Conservation (phyloP, 35 echinoderm and acorn worm genomes). For the Heliocidaris tuberculata region DNA sequence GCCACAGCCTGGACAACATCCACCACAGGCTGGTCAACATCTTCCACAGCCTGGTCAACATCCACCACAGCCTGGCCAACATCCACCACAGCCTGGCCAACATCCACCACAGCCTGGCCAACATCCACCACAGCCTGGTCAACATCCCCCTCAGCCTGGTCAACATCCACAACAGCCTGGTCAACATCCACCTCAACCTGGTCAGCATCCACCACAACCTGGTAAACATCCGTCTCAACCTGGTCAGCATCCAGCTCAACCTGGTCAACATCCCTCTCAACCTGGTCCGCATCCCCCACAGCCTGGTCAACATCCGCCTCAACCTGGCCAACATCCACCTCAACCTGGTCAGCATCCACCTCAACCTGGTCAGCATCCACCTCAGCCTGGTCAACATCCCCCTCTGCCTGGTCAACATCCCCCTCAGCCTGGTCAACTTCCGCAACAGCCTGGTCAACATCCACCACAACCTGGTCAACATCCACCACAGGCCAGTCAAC, state of each 20-base stretch:
- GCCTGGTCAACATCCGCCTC: background rate
- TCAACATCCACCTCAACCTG: background rate
- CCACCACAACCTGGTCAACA: slow-evolving; percentile 9
- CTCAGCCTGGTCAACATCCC: background rate
- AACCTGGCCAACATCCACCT: background rate
- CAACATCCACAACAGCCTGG: background rate
- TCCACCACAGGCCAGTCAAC: background rate
- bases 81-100: background rate
- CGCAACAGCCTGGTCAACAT: background rate
- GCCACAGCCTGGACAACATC: background rate
- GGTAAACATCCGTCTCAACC: background rate
- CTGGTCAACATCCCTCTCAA: background rate
- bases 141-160: background rate
- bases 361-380: background rate
- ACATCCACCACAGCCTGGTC: slow-evolving; percentile 7
- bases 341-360: background rate
- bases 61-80: slow-evolving; percentile 9
- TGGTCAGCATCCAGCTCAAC: background rate
- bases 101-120: slow-evolving; percentile 30
- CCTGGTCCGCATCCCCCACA: background rate
- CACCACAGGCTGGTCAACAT: slow-evolving; percentile 13
- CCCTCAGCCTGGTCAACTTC: background rate
- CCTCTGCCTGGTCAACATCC: background rate
- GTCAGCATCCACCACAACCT: background rate
- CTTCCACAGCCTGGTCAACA: background rate